Evolutionary conservation across 2,797 vertebrate species (phyloP).

Genomic region (Cyclura pinguis): DNA sequence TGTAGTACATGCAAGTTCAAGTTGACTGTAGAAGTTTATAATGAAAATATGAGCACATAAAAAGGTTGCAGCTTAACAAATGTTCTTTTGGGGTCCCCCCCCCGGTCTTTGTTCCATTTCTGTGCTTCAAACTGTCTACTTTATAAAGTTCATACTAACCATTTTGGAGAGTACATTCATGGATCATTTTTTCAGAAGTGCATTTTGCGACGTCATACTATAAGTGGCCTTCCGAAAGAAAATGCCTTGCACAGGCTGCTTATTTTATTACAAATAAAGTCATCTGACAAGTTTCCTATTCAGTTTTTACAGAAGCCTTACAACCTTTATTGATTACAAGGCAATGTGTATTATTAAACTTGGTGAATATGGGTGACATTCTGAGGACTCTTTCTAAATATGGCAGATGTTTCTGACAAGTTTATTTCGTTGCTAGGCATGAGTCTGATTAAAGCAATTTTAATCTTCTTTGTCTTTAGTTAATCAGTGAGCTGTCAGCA

Average conservation of each 20-base stretch:
- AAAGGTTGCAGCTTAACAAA: background rate
- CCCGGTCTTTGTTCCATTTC: background rate
- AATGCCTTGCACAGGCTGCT: conserved; percentile 43
- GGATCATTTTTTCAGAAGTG: background rate
- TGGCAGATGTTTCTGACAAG: conserved; percentile 57
- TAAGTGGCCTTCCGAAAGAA: conserved; percentile 57
- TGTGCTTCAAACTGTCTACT: background rate
- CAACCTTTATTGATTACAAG: conserved; percentile 8
- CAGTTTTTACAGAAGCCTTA: background rate
- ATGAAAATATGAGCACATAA: background rate
- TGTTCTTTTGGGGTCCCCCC: too few relatives aligned
- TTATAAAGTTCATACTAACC: background rate
- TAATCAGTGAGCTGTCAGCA: conserved; percentile 49
- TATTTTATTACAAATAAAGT: conserved; percentile 34
- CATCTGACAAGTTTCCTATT: conserved; percentile 12
- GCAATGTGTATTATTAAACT: background rate
- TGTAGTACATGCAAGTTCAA: background rate
- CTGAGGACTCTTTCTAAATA: background rate
- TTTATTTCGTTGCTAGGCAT: conserved; percentile 23
- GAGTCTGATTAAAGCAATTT: conserved; percentile 43
- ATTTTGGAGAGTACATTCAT: background rate
- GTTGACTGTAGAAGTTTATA: background rate
- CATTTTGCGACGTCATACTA: background rate
- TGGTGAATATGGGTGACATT: background rate
- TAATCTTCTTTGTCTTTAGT: conserved; percentile 30